Percentiles rank a stretch among this genome's conserved stretches.
phyloP scores from a whole-genome alignment of 2,888 invertebrate species.

The Hirtodrosophila alboralis region DNA sequence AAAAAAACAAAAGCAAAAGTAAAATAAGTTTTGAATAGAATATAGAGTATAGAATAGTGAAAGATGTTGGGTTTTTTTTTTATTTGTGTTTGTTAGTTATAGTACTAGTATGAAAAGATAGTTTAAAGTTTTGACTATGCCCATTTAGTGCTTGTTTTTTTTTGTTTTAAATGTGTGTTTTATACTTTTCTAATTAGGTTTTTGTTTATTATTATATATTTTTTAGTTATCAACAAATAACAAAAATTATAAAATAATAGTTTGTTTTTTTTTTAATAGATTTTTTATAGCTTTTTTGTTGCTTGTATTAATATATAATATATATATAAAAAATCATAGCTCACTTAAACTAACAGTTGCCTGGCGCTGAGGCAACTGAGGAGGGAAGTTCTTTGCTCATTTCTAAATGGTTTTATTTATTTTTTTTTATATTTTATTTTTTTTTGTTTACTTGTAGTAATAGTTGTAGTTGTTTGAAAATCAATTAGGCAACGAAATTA shows the following conservation, averaged over 20 bases:
- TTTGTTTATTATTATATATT: too few species aligned
- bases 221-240: conserved; percentile 60
- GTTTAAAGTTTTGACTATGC: conserved; percentile 10
- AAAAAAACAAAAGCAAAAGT: conserved; percentile 42
- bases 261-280: conserved; percentile 16
- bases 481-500: conserved; percentile 72
- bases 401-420: conserved; percentile 61
- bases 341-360: conserved; percentile 74
- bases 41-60: conserved; percentile 7
- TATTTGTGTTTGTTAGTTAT: conserved; percentile 5
- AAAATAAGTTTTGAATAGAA: conserved; percentile 4
- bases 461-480: conserved; percentile 30
- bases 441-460: conserved; percentile 40
- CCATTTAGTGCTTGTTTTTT: conserved; percentile 19
- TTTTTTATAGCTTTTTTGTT: conserved; percentile 14
- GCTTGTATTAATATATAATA: conserved; percentile 37
- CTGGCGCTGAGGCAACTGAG: conserved; percentile 70
- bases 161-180: conserved; percentile 22
- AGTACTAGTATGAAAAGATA: conserved; percentile 23
- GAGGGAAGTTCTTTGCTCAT: conserved; percentile 77
- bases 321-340: conserved; percentile 74
- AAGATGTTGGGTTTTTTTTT: not conserved
- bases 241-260: conserved; percentile 68
- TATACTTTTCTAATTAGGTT: conserved; percentile 2
- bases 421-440: conserved; percentile 22